These are phyloP conservation scores for Tinamus major DNA, from an alignment of 2,797 vertebrate species.

Conservation along the genomic window DNA sequence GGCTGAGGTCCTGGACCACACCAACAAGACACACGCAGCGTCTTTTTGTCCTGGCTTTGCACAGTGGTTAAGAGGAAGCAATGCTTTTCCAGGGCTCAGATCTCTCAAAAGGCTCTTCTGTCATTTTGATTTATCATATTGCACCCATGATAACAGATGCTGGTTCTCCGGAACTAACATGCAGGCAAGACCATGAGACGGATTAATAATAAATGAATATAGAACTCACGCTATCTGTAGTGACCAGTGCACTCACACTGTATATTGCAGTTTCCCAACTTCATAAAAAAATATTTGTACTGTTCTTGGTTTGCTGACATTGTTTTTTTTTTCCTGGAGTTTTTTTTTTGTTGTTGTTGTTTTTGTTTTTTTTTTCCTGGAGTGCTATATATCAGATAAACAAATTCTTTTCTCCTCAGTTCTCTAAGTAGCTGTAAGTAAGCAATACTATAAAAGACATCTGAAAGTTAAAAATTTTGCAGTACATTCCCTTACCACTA, in stretches of 20 bases:
- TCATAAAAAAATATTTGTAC: neutral
- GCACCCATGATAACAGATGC: neutral
- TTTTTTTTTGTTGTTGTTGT: neutral
- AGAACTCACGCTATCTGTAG: neutral
- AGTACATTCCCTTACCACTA: neutral
- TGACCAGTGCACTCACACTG: neutral
- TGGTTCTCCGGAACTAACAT: neutral
- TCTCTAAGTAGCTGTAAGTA: neutral
- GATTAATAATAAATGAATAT: neutral
- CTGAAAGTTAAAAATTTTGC: neutral
- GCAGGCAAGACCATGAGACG: neutral
- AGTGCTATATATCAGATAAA: neutral
- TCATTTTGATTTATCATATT: neutral
- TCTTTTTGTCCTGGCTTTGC: neutral
- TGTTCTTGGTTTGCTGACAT: neutral
- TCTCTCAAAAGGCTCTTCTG: neutral
- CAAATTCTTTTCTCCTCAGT: neutral
- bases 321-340: neutral
- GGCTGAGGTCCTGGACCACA: neutral
- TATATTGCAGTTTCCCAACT: neutral
- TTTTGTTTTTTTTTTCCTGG: neutral
- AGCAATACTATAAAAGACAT: neutral
- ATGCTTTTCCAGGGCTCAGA: neutral
- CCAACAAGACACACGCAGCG: neutral
- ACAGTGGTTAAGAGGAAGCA: accelerated